Evolutionary conservation across 2,797 vertebrate genomes (phyloP).

Genomic region (Poeciliopsis gracilis): DNA sequence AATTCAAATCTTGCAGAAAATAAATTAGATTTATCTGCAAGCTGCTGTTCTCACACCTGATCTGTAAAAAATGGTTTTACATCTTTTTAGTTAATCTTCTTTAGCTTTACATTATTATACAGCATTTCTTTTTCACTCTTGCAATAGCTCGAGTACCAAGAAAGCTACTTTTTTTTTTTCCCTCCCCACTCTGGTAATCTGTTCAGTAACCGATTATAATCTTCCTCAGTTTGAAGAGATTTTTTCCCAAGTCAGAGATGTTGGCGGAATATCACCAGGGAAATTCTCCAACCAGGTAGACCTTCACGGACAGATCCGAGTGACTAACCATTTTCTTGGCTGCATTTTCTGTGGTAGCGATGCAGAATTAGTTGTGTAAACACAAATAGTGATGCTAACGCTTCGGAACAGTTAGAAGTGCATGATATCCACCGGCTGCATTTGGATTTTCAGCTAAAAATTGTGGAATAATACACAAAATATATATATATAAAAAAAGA

Average conservation of each 20-base stretch:
- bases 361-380: slow-evolving; percentile 12
- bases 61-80: not conserved
- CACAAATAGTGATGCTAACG: slow-evolving; percentile 24
- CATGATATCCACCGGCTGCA: not conserved
- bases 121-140: not conserved
- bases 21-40: not conserved
- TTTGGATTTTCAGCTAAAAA: not conserved
- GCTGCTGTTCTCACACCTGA: not conserved
- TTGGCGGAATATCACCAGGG: slow-evolving; percentile 63
- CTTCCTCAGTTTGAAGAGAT: slow-evolving; percentile 64
- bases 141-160: not conserved
- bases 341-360: slow-evolving; percentile 1
- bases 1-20: not conserved
- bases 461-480: not conserved
- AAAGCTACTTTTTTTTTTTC: not conserved
- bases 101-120: not conserved
- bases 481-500: no score
- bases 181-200: not conserved
- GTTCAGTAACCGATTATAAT: slow-evolving; percentile 11
- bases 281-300: slow-evolving; percentile 45
- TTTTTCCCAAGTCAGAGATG: slow-evolving; percentile 43
- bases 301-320: slow-evolving; percentile 65
- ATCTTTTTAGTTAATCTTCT: not conserved
- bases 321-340: slow-evolving; percentile 6
- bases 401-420: not conserved